Percentiles rank a stretch among this genome's conserved stretches.
Conservation (phyloP, 2,797 vertebrate species). For the Vipera latastei region DNA sequence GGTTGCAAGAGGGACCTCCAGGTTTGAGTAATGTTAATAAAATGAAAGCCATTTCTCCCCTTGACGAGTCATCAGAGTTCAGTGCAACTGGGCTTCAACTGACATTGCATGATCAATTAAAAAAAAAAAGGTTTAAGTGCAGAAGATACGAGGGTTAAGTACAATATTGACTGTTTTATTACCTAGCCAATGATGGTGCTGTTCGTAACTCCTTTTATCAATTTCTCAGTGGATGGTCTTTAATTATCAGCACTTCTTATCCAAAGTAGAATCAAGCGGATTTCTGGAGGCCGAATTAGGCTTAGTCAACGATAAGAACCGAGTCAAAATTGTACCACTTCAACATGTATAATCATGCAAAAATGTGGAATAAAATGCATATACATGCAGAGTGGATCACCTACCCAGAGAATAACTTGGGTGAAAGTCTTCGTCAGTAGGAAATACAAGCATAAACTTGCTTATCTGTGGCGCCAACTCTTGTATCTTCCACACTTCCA, state of each 20-base stretch:
- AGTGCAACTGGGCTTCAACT: conserved; percentile 51
- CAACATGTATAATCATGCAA: conserved; percentile 82
- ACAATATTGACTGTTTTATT: conserved; percentile 79
- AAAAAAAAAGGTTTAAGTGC: conserved; percentile 62
- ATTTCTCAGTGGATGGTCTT: conserved; percentile 38
- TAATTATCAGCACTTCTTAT: conserved; percentile 6
- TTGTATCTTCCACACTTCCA: conserved; percentile 83
- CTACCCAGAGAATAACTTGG: conserved; percentile 81
- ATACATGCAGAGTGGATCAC: conserved; percentile 83
- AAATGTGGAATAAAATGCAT: conserved; percentile 71
- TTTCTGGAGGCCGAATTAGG: conserved; percentile 28
- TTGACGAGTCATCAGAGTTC: conserved; percentile 69
- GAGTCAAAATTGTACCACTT: conserved; percentile 84
- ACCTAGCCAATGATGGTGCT: conserved; percentile 50
- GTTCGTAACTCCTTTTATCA: conserved; percentile 17
- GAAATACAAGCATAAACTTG: conserved; percentile 79
- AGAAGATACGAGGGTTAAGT: conserved; percentile 78
- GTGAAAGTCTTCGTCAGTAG: conserved; percentile 83
- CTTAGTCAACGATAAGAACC: conserved; percentile 58
- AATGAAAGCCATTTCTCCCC: conserved; percentile 28
- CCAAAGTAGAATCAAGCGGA: conserved; percentile 15
- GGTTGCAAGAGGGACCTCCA: background rate
- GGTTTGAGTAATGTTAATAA: conserved; percentile 51
- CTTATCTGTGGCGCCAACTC: conserved; percentile 81
- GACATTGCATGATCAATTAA: conserved; percentile 51